phyloP scores from a whole-genome alignment of 1,140 invertebrate genomes.

The Meloidogyne floridensis region DNA sequence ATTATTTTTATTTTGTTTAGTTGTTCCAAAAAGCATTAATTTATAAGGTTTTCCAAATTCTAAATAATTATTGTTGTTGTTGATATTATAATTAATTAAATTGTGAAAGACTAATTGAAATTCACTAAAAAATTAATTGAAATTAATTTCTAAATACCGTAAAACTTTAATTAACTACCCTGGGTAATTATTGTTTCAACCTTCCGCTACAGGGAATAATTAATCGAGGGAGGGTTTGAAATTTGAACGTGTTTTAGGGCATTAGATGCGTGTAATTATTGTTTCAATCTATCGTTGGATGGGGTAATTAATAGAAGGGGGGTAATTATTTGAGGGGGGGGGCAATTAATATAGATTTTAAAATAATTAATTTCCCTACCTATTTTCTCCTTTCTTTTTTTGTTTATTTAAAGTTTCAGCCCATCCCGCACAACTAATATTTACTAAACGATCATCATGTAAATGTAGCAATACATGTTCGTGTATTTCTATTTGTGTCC shows the following conservation, averaged over 20 bases:
- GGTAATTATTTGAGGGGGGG: too few relatives aligned
- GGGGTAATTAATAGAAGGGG: too few relatives aligned
- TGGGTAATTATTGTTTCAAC: too few relatives aligned
- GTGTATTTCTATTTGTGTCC: slow-evolving; percentile 17
- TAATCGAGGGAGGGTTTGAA: too few relatives aligned
- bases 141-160: too few relatives aligned
- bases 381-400: neutral
- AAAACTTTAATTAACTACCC: too few relatives aligned
- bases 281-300: too few relatives aligned
- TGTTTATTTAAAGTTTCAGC: slow-evolving; percentile 4
- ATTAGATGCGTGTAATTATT: too few relatives aligned
- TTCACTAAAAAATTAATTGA: neutral
- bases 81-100: neutral
- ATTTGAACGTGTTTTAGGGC: too few relatives aligned
- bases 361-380: neutral
- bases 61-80: neutral
- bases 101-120: neutral
- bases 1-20: slow-evolving; percentile 2
- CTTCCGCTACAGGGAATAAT: too few relatives aligned
- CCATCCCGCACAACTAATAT: slow-evolving; percentile 19
- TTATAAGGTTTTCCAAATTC: slow-evolving; percentile 7
- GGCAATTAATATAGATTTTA: too few relatives aligned
- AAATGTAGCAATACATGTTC: slow-evolving; percentile 12
- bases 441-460: slow-evolving; percentile 11
- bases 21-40: slow-evolving; percentile 3